Evolutionary conservation across 1,140 invertebrate genomes (phyloP).

Genomic region (Drosophila lacertosa): DNA sequence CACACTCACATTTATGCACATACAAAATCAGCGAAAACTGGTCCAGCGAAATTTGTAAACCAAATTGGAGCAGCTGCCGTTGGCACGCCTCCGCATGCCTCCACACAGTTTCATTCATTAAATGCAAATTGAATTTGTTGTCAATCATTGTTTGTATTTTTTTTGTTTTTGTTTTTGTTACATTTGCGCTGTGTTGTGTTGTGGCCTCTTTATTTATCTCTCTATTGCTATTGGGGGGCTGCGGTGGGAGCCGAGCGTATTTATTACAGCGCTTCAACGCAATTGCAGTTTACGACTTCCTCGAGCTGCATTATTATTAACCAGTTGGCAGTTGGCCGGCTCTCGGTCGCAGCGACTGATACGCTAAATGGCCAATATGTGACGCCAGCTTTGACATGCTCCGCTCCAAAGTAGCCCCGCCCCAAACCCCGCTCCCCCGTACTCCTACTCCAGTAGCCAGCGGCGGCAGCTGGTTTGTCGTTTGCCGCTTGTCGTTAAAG

Average conservation of each 20-base stretch:
- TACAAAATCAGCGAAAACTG: conserved; percentile 3
- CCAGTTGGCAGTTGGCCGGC: conserved; percentile 45
- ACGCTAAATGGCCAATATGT: conserved; percentile 57
- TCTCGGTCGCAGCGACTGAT: conserved; percentile 33
- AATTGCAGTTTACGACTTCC: conserved; percentile 65
- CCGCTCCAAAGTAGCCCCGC: not conserved
- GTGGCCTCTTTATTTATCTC: conserved; percentile 26
- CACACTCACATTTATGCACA: not conserved
- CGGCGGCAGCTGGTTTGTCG: conserved; percentile 25
- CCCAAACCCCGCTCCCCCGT: not conserved
- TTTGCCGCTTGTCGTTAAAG: conserved; percentile 22
- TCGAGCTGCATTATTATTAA: conserved; percentile 53
- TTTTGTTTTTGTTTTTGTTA: no score
- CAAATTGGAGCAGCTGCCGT: conserved; percentile 31
- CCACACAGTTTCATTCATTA: conserved; percentile 34
- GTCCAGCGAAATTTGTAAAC: conserved; percentile 8
- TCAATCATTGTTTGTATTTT: conserved; percentile 45
- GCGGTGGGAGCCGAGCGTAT: conserved; percentile 1
- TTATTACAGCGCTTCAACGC: conserved; percentile 56
- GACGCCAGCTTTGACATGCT: conserved; percentile 47
- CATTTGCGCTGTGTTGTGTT: conserved; percentile 37
- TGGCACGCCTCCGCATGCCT: not conserved
- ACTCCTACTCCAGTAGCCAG: conserved; percentile 17
- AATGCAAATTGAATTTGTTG: conserved; percentile 49
- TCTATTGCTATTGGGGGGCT: conserved; percentile 9